Evolutionary conservation across 2,888 invertebrate species (phyloP), one percentile per base, ranked within the genome.

Genomic region (Archips crataeganus): DNA sequence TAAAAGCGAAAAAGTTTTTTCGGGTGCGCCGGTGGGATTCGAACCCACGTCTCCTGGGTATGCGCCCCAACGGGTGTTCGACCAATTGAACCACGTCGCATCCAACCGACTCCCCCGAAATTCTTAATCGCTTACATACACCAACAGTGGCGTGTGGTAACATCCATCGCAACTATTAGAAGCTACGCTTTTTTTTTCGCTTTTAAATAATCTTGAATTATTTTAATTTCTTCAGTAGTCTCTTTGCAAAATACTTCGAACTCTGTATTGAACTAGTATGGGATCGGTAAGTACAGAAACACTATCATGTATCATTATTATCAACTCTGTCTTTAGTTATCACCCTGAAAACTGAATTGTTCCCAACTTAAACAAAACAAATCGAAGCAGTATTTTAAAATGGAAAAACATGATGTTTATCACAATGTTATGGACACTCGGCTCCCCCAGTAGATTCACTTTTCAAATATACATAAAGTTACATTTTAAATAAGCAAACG

Each of bases 391-490:
- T 88, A 85, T 85, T 86, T 88, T 83, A 87, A 81, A 90, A 91
- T 92, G 94, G 91, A 94, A 91, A 91, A 91, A 89, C 90, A 88
- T 90, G 87, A 90, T 87, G 91, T 91, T 90, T 94, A 94, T 94
- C 94, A 94, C 94, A 94, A 93, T 90, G 90, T 92, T 93, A 93
- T 89, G 91, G 93, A 92, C 90, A 89, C 89, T 85, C 87, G 85
- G 87, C 86, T 90, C 90, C 89, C 73, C 86, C 90, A 89, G 91
- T 90, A 89, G 89, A 88, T 89, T 91, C 86, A 87, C 90, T 90
- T 89, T 73, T 87, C 90, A 92, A 93, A 93, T 93, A 93, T 93
- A 94, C 93, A 93, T 92, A 92, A 87, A 93, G 91, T 91, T 92
- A 92, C 85, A 88, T 88, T 88, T 89, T 79, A 89, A 89, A 90